Evolutionary conservation across 1,140 invertebrate species (phyloP), one percentile per base, ranked within the genome.

Genomic region (Ceratoteleas bidentatus): DNA sequence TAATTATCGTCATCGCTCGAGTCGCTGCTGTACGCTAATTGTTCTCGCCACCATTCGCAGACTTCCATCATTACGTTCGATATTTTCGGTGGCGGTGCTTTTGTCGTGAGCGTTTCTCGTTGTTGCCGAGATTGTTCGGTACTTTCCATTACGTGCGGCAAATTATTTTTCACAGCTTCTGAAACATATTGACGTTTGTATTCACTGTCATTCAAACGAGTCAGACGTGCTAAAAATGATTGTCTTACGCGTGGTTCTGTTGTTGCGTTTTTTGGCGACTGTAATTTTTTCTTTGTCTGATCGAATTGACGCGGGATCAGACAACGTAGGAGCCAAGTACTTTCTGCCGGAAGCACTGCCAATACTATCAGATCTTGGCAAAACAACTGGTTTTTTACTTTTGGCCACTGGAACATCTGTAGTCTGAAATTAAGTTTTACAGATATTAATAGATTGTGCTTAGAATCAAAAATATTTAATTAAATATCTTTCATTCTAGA

Each of bases 311-410:
- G 89, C 90, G 16, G 96, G 96, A 92, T 98, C 97, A 49, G 96
- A 97, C 47, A 97, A 89, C 0, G 96, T 97, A 16, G 97, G 97
- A 11, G 96, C 96, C 68, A 98, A 90, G 90, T 96, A 97, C 85
- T 98, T 97, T 66, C 96, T 93, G 0, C 96, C 95, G 2, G 95
- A 94, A 66, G 91, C 92, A 87, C 96, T 96, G 36, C 95, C 96
- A 43, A 96, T 95, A 70, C 96, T 97, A 86, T 96, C 95, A 1
- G 95, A 96, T 76, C 95, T 92, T 11, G 95, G 92, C 13, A 95
- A 92, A 72, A 92, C 92, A 40, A 92, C 87, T 53, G 87, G 90
- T 70, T 93, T 93, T 75, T 92, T 92, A 13, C 81, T 83, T 87
- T 70, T 85, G 14, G 88, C 87, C 73, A 86, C 86, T 36, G 85